Conservation (phyloP, 2,888 invertebrate genomes). For the Synanthedon tipuliformis region DNA sequence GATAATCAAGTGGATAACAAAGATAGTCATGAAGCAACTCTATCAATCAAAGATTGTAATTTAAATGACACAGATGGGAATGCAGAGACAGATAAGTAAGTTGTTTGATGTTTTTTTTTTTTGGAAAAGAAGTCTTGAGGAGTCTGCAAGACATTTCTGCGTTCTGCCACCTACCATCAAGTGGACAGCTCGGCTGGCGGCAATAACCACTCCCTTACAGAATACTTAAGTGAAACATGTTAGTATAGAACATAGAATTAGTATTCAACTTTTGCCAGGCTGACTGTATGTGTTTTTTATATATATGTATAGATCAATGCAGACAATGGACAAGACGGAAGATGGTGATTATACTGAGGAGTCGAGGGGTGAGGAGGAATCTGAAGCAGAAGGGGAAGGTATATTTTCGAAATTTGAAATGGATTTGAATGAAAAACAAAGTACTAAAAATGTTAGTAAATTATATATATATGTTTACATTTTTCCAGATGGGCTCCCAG, state of each 20-base stretch:
- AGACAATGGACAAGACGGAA: slow-evolving; percentile 36
- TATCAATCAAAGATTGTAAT: slow-evolving; percentile 35
- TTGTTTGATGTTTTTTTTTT: slow-evolving; percentile 3
- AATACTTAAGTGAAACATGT: too few relatives aligned
- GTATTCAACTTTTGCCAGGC: neutral
- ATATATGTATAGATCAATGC: slow-evolving; percentile 31
- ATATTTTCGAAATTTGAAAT: neutral
- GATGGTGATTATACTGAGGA: slow-evolving; percentile 32
- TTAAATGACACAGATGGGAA: slow-evolving; percentile 36
- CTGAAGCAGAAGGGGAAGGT: slow-evolving; percentile 36
- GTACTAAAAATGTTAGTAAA: neutral
- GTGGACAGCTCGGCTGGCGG: too few relatives aligned
- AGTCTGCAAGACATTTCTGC: too few relatives aligned
- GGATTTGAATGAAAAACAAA: too few relatives aligned
- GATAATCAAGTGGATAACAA: slow-evolving; percentile 8
- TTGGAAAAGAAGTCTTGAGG: too few relatives aligned
- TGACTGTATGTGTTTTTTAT: neutral
- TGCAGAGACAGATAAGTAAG: slow-evolving; percentile 41
- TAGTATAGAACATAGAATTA: too few relatives aligned
- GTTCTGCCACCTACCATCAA: too few relatives aligned
- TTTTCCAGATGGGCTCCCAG: slow-evolving; percentile 41
- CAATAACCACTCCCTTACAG: too few relatives aligned
- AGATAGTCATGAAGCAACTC: slow-evolving; percentile 19
- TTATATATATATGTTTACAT: neutral
- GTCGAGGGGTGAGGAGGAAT: slow-evolving; percentile 47